Conservation (phyloP, 1,140 invertebrate genomes). For the Drosophila grimshawi region DNA sequence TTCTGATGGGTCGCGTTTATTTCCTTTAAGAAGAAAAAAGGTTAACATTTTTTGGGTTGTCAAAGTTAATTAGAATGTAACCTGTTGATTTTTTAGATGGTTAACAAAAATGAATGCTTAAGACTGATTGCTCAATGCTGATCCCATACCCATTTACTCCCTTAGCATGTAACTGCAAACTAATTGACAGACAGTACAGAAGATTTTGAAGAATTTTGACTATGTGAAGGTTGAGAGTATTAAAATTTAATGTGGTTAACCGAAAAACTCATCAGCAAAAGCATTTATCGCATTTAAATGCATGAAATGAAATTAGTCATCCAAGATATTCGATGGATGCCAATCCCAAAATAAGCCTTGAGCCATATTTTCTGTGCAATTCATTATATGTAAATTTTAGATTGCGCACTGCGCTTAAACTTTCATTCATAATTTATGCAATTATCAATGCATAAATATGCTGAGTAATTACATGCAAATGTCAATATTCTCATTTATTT, state of each 20-base stretch:
- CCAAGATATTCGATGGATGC: constrained; percentile 3
- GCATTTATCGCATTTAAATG: constrained; percentile 9
- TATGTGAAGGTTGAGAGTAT: not conserved
- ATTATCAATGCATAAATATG: constrained; percentile 46
- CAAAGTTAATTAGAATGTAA: constrained; percentile 76
- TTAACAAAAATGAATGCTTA: constrained; percentile 41
- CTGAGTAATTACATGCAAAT: constrained; percentile 46
- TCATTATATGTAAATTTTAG: constrained; percentile 16
- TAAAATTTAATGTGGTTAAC: not conserved
- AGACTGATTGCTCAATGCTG: constrained; percentile 7
- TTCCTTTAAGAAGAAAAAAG: constrained; percentile 42
- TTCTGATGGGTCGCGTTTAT: not conserved
- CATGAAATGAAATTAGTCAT: constrained; percentile 1
- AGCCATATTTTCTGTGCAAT: not conserved
- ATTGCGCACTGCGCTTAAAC: constrained; percentile 1
- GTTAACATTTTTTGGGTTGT: constrained; percentile 57
- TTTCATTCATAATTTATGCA: constrained; percentile 37
- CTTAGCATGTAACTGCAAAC: constrained; percentile 26
- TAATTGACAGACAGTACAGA: constrained; percentile 14
- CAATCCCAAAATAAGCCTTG: not conserved
- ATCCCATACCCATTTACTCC: too few relatives aligned
- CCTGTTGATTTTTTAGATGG: constrained; percentile 50
- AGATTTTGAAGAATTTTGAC: not conserved
- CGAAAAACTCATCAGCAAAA: not conserved
- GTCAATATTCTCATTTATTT: constrained; percentile 24